These are phyloP conservation scores for Scrobipalpa costella DNA, from an alignment of 2,888 invertebrate genomes.

Conservation along the genomic window DNA sequence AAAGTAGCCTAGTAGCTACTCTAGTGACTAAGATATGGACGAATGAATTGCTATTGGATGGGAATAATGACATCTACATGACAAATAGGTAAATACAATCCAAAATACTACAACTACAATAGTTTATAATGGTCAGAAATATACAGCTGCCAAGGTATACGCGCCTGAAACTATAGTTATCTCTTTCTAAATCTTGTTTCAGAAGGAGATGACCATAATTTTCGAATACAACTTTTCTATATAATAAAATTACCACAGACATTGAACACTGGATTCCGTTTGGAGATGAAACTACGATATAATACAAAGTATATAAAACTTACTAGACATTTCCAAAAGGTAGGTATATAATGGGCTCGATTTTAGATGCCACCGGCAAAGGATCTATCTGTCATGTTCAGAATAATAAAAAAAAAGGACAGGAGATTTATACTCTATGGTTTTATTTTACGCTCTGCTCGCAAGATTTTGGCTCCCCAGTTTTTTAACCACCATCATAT, in stretches of 20 bases:
- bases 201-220: slow-evolving; percentile 3
- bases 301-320: slow-evolving; percentile 18
- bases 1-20: slow-evolving; percentile 44
- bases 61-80: slow-evolving; percentile 49
- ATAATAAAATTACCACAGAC: slow-evolving; percentile 55
- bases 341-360: no score
- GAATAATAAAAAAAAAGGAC: no score
- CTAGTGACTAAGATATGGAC: slow-evolving; percentile 80
- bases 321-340: slow-evolving; percentile 20
- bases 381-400: no score
- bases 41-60: slow-evolving; percentile 71
- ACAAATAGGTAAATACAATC: slow-evolving; percentile 43
- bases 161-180: neutral
- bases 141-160: slow-evolving; percentile 37
- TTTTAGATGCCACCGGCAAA: no score
- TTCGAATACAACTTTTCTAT: slow-evolving; percentile 16
- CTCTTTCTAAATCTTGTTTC: slow-evolving; percentile 2
- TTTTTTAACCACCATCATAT: no score
- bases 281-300: slow-evolving; percentile 26
- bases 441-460: no score
- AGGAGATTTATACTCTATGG: no score
- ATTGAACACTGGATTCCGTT: slow-evolving; percentile 56
- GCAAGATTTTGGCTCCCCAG: no score
- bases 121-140: slow-evolving; percentile 30
- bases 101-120: slow-evolving; percentile 41